Conservation (phyloP, 2,888 invertebrate genomes). For the Teleiodes luculella region DNA sequence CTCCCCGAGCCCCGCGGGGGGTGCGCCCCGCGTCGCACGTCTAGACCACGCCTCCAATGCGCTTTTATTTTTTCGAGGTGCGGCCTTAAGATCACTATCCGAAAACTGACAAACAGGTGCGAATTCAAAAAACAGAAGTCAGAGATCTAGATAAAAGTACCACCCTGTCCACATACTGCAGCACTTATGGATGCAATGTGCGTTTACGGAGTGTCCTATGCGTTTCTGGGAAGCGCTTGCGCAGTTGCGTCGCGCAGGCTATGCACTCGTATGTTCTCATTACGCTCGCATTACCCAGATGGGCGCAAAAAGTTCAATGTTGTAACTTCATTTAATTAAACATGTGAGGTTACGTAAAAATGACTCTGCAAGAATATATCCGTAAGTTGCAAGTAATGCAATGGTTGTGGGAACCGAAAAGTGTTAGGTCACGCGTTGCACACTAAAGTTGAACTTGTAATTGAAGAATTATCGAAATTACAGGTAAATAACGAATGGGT, state of each 20-base stretch:
- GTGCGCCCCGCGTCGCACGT: no score
- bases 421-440: neutral
- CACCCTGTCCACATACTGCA: neutral
- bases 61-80: no score
- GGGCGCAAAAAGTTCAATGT: constrained; percentile 12
- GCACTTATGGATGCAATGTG: constrained; percentile 14
- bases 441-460: neutral
- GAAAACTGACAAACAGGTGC: neutral
- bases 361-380: constrained; percentile 7
- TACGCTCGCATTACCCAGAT: constrained; percentile 9
- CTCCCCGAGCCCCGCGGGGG: no score
- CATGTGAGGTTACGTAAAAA: constrained; percentile 12
- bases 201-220: constrained; percentile 16
- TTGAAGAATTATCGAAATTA: no score
- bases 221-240: constrained; percentile 11
- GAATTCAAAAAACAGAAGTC: neutral
- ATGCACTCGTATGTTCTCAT: constrained; percentile 15
- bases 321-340: constrained; percentile 18
- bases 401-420: neutral
- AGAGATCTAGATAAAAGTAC: neutral
- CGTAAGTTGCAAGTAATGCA: constrained; percentile 2
- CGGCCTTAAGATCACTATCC: neutral
- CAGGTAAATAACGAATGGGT: no score
- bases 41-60: no score
- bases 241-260: constrained; percentile 8